Evolutionary conservation across 2,113 vertebrate genomes (phyloP), one percentile per base, ranked within the genome.

Genomic region (Plecturocebus donacophilus): DNA sequence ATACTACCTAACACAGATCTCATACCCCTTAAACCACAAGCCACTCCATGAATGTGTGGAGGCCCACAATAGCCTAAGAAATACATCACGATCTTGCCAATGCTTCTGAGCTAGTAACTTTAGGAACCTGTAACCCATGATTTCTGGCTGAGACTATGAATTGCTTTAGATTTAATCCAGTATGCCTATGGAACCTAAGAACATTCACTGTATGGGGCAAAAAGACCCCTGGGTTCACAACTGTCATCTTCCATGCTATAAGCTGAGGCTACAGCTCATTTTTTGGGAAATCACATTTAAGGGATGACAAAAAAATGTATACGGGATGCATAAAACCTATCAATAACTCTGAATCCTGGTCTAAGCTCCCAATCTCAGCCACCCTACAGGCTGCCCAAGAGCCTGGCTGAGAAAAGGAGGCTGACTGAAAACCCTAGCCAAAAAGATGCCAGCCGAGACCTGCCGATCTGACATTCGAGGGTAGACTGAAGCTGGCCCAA

Each of bases 31-130:
- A 10, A 25, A 52, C 40, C 27, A 45, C 40, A 9, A 20, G 71
- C 56, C 14, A 30, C 30, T 27, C 45, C 8, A 2, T 0, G 16
- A 3, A 0, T 8, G 54, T 3, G 30, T 4, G 2, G 30, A 61
- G 47, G 30, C 13, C 81, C 52, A 23, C 6, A 2, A 54, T 0
- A 32, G 49, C 17, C 75, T 9, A 16, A 17, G 58, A 32, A 6
- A 17, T 9, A 45, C 23, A 54, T 0, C 6, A 13, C 12, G 1
- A n/a, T 8, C 6, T n/a, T 25, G 64, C 23, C 4, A 2, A 2
- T 0, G 27, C 30, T 21, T 35, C 68, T 30, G 11, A 38, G 32
- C 89, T 21, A 14, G 12, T 5, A 42, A n/a, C 4, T 9, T 19
- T 2, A 40, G 30, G 54, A 4, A 20, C 11, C 42, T 25, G 38